These are phyloP conservation scores for Hypena proboscidalis DNA, from an alignment of 2,888 invertebrate genomes.

Conservation along the genomic window DNA sequence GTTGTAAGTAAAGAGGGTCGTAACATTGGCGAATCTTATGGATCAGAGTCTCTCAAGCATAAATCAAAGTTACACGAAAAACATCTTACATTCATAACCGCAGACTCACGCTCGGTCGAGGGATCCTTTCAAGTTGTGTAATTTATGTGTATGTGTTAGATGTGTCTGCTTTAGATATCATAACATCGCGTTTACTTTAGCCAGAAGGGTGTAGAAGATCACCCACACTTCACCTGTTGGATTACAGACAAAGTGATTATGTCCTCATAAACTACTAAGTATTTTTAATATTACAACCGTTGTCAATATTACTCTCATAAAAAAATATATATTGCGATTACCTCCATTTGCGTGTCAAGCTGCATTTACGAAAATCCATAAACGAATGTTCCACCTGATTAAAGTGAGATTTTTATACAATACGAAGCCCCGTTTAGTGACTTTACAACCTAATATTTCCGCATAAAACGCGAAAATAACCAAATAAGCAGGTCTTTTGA, in stretches of 20 bases:
- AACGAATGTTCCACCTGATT: conserved; percentile 2
- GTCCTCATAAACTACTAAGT: too few species aligned
- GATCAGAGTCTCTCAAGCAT: conserved; percentile 58
- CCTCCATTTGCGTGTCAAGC: conserved; percentile 7
- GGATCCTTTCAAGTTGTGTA: conserved; percentile 28
- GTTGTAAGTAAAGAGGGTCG: conserved; percentile 60
- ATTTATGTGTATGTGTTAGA: conserved; percentile 14
- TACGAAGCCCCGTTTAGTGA: too few species aligned
- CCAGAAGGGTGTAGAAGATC: too few species aligned
- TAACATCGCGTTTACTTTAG: too few species aligned
- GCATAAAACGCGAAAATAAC: conserved; percentile 1
- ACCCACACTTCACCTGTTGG: neutral
- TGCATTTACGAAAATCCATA: conserved; percentile 5
- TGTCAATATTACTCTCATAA: too few species aligned
- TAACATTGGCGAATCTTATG: conserved; percentile 50
- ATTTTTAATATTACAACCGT: too few species aligned
- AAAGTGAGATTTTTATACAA: conserved; percentile 1
- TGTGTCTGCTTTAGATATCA: too few species aligned
- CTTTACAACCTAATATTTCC: neutral
- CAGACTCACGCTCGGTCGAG: conserved; percentile 35
- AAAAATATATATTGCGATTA: neutral
- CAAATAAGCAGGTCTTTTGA: conserved; percentile 8
- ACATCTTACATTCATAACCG: conserved; percentile 62
- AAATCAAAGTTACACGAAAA: conserved; percentile 75
- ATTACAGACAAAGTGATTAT: too few species aligned